Percentiles rank a stretch among this genome's conserved stretches.
Evolutionary conservation across 2,113 vertebrate species (phyloP).

Genomic region (Xiphophorus couchianus): DNA sequence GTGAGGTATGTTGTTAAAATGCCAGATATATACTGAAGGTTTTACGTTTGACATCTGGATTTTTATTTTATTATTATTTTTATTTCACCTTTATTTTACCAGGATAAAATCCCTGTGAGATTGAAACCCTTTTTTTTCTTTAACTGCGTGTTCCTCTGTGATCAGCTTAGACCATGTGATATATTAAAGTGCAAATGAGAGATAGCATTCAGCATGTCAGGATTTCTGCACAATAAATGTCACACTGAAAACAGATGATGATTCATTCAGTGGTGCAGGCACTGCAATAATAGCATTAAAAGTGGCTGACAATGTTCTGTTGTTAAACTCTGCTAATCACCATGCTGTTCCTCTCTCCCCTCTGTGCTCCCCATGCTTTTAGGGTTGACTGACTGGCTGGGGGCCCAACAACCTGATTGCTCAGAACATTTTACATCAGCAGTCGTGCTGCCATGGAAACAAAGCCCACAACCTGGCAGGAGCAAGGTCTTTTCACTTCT

Average conservation of each 20-base stretch:
- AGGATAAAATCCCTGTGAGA: too few relatives aligned
- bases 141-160: background rate
- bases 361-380: slow-evolving; percentile 26
- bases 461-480: slow-evolving; percentile 41
- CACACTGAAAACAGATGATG: slow-evolving; percentile 12
- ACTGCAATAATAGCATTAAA: slow-evolving; percentile 14
- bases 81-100: too few relatives aligned
- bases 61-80: too few relatives aligned
- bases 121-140: background rate
- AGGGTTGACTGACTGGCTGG: slow-evolving; percentile 40
- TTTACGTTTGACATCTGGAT: background rate
- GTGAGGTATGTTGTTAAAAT: background rate
- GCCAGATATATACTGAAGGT: background rate
- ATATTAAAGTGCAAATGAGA: slow-evolving; percentile 1
- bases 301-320: slow-evolving; percentile 16
- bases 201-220: slow-evolving; percentile 17
- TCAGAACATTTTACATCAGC: slow-evolving; percentile 36
- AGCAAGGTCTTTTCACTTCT: slow-evolving; percentile 32
- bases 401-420: slow-evolving; percentile 37
- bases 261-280: slow-evolving; percentile 6
- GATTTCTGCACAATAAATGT: slow-evolving; percentile 25
- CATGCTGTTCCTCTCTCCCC: slow-evolving; percentile 3
- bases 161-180: background rate
- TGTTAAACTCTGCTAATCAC: slow-evolving; percentile 40
- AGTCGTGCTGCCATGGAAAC: slow-evolving; percentile 60